Percentiles rank a stretch among this genome's conserved stretches.
Evolutionary conservation across 2,113 vertebrate genomes (phyloP).

Genomic region (Sula dactylatra): DNA sequence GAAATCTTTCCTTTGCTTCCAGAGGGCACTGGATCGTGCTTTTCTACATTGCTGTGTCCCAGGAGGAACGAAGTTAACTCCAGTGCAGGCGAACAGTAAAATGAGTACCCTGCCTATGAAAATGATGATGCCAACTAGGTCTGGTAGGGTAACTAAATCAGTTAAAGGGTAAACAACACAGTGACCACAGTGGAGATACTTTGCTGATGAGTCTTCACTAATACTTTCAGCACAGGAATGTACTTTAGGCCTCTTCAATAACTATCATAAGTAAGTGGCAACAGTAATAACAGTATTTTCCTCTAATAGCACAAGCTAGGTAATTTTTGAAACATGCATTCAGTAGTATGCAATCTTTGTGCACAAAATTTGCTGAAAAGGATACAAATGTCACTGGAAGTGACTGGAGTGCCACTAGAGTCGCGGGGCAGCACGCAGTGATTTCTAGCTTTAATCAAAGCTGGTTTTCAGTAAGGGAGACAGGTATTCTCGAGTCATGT

Average conservation of each 20-base stretch:
- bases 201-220: background rate
- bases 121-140: background rate
- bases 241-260: background rate
- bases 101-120: background rate
- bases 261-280: background rate
- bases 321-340: background rate
- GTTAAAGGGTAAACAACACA: background rate
- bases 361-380: background rate
- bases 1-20: background rate
- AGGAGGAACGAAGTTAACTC: background rate
- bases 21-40: background rate
- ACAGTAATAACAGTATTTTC: background rate
- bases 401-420: background rate
- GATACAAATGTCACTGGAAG: background rate
- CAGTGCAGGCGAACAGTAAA: background rate
- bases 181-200: background rate
- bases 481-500: rapidly evolving
- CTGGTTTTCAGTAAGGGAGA: background rate
- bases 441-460: background rate
- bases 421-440: rapidly evolving
- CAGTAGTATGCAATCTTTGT: rapidly evolving
- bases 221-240: background rate
- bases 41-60: background rate
- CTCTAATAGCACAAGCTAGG: background rate
- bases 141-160: background rate